Conservation (phyloP, 2,113 vertebrate genomes). For the Myocastor coypus region DNA sequence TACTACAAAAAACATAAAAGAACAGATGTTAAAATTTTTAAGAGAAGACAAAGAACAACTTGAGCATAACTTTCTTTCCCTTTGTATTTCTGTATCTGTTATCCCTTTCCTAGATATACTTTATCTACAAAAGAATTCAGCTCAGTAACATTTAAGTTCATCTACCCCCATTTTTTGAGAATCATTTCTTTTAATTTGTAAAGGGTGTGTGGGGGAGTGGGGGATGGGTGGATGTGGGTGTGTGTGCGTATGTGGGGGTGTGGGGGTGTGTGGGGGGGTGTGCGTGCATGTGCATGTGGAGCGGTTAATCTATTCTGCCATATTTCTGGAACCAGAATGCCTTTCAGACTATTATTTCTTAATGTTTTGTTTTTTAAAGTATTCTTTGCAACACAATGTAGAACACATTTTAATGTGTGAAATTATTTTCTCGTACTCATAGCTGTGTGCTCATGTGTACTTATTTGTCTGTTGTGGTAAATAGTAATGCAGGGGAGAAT, state of each 20-base stretch:
- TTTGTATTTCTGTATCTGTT: background rate
- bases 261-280: too few species aligned
- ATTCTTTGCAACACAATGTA: background rate
- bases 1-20: background rate
- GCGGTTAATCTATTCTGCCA: background rate
- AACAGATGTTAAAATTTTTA: background rate
- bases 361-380: constrained; percentile 33
- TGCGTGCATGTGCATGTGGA: background rate
- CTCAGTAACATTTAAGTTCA: background rate
- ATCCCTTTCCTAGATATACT: background rate
- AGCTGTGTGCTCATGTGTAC: background rate
- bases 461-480: background rate
- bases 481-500: background rate
- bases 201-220: too few species aligned
- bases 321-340: background rate
- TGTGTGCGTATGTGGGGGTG: too few species aligned
- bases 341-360: background rate
- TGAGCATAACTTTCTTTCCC: background rate
- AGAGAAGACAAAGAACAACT: background rate
- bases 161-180: background rate
- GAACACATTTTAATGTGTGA: background rate
- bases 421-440: background rate
- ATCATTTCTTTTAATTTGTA: background rate
- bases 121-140: background rate
- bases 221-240: too few species aligned